Evolutionary conservation across 2,888 invertebrate genomes (phyloP).

Genomic region (Leptinotarsa haldemani): DNA sequence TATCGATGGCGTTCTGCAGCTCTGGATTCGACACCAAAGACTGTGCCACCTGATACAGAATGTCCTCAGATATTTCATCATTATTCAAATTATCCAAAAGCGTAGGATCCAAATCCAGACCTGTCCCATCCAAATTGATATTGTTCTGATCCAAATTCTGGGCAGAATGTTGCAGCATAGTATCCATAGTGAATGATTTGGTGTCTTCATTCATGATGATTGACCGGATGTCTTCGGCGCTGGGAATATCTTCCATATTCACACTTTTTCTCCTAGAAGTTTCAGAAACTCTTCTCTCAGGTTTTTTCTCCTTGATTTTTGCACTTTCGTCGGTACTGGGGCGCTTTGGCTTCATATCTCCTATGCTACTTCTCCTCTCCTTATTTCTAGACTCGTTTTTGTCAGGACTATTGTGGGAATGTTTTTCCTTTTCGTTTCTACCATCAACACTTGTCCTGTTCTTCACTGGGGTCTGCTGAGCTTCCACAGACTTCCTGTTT

Average conservation of each 20-base stretch:
- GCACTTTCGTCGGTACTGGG: slow-evolving; percentile 49
- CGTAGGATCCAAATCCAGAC: slow-evolving; percentile 72
- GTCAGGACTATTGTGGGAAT: slow-evolving; percentile 36
- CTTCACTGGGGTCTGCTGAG: slow-evolving; percentile 49
- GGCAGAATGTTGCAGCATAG: slow-evolving; percentile 37
- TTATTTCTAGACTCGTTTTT: slow-evolving; percentile 43
- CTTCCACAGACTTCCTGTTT: slow-evolving; percentile 57
- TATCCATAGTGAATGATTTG: slow-evolving; percentile 56
- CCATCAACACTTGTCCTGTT: slow-evolving; percentile 56
- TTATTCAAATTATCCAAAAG: slow-evolving; percentile 72
- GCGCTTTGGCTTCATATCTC: slow-evolving; percentile 49
- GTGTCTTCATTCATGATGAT: slow-evolving; percentile 61
- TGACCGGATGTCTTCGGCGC: slow-evolving; percentile 59
- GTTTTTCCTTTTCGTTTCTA: slow-evolving; percentile 48
- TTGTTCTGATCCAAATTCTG: slow-evolving; percentile 53
- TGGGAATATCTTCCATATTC: slow-evolving; percentile 38
- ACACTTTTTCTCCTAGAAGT: slow-evolving; percentile 17
- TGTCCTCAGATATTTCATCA: slow-evolving; percentile 78
- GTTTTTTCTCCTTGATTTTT: slow-evolving; percentile 30
- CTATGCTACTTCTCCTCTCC: slow-evolving; percentile 35
- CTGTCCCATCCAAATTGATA: slow-evolving; percentile 69
- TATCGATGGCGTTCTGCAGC: slow-evolving; percentile 79
- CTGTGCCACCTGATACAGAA: slow-evolving; percentile 80
- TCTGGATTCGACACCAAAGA: slow-evolving; percentile 75
- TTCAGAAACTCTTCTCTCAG: slow-evolving; percentile 31